Conservation (phyloP, 2,113 vertebrate species). For the Grantiella picta region DNA sequence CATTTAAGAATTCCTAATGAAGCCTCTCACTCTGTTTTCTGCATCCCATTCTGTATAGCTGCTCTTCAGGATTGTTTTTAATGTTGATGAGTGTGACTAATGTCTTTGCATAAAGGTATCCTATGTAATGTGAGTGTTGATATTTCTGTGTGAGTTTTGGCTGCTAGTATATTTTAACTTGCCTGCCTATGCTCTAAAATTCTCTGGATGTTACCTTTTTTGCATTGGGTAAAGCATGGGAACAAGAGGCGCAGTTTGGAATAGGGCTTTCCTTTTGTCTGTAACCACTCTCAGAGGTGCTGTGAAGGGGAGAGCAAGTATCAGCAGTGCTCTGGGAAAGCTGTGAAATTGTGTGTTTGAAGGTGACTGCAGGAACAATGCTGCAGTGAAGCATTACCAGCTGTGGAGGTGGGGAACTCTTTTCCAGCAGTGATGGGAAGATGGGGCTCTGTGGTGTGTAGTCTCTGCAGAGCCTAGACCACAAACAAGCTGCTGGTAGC, state of each 20-base stretch:
- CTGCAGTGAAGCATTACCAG: not conserved
- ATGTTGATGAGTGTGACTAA: not conserved
- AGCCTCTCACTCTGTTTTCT: not conserved
- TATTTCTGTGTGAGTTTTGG: not conserved
- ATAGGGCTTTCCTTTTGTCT: not conserved
- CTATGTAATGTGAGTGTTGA: not conserved
- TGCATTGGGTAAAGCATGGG: not conserved
- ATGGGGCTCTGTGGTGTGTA: not conserved
- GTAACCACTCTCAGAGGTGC: not conserved
- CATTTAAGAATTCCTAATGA: not conserved
- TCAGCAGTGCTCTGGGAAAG: not conserved
- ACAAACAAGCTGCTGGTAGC: not conserved
- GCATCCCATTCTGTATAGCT: not conserved
- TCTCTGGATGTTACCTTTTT: not conserved
- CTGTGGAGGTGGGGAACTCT: not conserved
- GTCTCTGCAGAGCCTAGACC: not conserved
- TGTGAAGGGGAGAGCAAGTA: not conserved
- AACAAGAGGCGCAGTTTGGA: not conserved
- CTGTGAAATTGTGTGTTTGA: not conserved
- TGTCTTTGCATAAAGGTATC: not conserved
- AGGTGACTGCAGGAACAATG: not conserved
- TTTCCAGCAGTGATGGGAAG: not conserved
- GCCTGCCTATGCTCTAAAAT: not conserved
- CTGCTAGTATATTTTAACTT: not conserved
- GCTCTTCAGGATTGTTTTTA: not conserved